These are phyloP conservation scores for Trichonephila inaurata DNA, from an alignment of 1,140 invertebrate genomes.

Conservation along the genomic window DNA sequence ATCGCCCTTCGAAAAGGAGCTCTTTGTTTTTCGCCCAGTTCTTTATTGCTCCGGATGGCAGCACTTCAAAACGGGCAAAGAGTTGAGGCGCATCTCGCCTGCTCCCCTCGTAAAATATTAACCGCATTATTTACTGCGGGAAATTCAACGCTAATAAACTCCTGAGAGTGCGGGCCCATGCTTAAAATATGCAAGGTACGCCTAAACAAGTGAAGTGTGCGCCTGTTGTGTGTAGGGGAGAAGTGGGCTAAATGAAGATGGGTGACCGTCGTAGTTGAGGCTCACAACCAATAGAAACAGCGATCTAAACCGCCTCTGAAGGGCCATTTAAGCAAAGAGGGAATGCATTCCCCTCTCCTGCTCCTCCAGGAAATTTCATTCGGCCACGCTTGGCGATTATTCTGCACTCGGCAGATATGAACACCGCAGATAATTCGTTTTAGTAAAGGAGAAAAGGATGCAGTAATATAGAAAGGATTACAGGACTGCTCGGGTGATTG, in stretches of 20 bases:
- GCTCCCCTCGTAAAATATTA: slow-evolving; percentile 66
- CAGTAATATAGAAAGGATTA: too few species aligned
- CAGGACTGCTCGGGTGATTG: too few species aligned
- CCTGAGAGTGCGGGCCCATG: background rate
- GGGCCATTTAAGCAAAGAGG: slow-evolving; percentile 61
- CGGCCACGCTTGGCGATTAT: slow-evolving; percentile 38
- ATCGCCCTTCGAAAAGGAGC: background rate
- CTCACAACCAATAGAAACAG: slow-evolving; percentile 67
- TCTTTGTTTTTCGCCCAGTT: slow-evolving; percentile 6
- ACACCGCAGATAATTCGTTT: background rate
- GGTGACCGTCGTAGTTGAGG: slow-evolving; percentile 55
- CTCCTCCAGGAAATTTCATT: slow-evolving; percentile 7
- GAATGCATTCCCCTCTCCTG: background rate
- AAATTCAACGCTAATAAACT: slow-evolving; percentile 53
- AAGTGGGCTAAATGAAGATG: slow-evolving; percentile 51
- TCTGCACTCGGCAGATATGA: slow-evolving; percentile 4
- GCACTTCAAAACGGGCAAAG: background rate
- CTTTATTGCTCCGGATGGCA: slow-evolving; percentile 11
- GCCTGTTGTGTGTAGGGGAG: slow-evolving; percentile 6
- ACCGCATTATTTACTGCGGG: slow-evolving; percentile 65
- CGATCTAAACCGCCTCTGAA: slow-evolving; percentile 46
- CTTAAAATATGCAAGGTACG: slow-evolving; percentile 73
- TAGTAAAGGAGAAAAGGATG: background rate
- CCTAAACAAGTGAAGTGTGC: slow-evolving; percentile 20
- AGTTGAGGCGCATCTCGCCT: slow-evolving; percentile 48